These are phyloP conservation scores for Ispidina picta DNA, from an alignment of 2,797 vertebrate genomes.

Conservation along the genomic window DNA sequence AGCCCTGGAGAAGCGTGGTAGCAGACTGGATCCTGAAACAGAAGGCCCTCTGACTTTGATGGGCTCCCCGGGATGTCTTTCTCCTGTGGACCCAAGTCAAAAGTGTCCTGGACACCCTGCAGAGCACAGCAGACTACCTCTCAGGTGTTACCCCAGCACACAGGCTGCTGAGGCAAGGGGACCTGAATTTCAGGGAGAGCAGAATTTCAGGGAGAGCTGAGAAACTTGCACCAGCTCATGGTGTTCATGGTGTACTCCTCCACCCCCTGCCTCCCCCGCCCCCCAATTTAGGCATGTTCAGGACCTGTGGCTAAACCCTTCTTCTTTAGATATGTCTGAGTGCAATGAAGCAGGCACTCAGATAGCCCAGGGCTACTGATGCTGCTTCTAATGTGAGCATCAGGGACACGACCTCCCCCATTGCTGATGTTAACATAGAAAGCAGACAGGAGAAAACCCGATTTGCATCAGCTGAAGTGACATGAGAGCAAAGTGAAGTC, in stretches of 20 bases:
- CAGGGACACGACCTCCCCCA: not conserved
- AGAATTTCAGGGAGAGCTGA: rapidly evolving
- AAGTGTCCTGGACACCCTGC: not conserved
- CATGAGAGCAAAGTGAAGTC: not conserved
- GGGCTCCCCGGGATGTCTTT: rapidly evolving
- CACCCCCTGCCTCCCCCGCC: no score
- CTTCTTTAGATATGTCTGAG: not conserved
- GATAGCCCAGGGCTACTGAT: not conserved
- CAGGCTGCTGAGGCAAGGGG: not conserved
- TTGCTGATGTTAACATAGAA: not conserved
- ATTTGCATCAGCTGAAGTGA: slow-evolving; percentile 2
- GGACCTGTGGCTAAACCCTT: not conserved
- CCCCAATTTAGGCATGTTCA: not conserved
- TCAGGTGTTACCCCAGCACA: not conserved
- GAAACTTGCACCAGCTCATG: not conserved
- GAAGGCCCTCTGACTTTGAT: not conserved
- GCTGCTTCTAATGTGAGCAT: not conserved
- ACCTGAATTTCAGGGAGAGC: no score
- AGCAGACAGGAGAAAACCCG: not conserved
- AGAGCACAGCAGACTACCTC: not conserved
- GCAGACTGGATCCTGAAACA: not conserved
- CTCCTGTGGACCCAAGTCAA: not conserved
- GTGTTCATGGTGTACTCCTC: not conserved
- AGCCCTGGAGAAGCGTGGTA: not conserved
- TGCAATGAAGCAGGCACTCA: not conserved